phyloP scores from a whole-genome alignment of 2,888 invertebrate genomes.

The Orthosia gothica region DNA sequence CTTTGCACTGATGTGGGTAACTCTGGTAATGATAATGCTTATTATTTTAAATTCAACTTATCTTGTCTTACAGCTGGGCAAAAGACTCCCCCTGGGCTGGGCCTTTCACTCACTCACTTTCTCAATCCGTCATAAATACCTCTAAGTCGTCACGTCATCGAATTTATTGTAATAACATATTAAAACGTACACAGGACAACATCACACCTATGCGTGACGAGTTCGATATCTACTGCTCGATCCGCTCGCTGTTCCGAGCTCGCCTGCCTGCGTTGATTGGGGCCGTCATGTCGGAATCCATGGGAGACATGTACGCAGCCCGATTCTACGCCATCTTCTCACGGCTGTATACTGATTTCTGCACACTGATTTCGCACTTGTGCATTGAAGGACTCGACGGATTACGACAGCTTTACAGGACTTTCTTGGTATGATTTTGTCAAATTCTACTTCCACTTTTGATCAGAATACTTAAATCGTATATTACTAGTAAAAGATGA shows the following conservation, averaged over 20 bases:
- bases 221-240: constrained; percentile 70
- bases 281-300: constrained; percentile 72
- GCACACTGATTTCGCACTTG: constrained; percentile 75
- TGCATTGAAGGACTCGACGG: constrained; percentile 75
- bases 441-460: too few species aligned
- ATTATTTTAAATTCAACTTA: too few species aligned
- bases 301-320: constrained; percentile 68
- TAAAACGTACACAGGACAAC: constrained; percentile 57
- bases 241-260: constrained; percentile 74
- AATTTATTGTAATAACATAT: too few species aligned
- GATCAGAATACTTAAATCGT: too few species aligned
- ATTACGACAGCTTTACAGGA: constrained; percentile 69
- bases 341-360: constrained; percentile 78
- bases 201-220: constrained; percentile 70
- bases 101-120: too few species aligned
- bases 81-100: too few species aligned
- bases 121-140: too few species aligned
- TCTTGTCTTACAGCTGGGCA: too few species aligned
- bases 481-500: too few species aligned
- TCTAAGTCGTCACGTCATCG: too few species aligned
- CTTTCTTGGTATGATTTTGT: constrained; percentile 74
- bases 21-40: too few species aligned
- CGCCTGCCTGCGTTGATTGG: constrained; percentile 79
- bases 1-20: too few species aligned
- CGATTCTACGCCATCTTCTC: constrained; percentile 78